Percentiles rank a stretch among this genome's conserved stretches.
Conservation (phyloP, 2,113 vertebrate genomes). For the Noctilio leporinus region DNA sequence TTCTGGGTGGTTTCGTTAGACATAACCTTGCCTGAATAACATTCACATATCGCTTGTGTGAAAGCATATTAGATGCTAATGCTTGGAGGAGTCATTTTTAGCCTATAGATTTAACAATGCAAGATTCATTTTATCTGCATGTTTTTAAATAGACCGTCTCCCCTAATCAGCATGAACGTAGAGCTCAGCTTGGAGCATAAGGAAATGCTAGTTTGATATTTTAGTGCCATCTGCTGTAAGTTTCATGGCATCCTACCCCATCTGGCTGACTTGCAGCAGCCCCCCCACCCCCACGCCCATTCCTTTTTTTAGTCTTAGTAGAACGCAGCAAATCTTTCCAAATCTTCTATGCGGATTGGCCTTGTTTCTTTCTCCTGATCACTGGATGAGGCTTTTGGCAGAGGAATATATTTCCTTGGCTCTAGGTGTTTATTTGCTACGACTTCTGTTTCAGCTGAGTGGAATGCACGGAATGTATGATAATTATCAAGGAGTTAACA, state of each 20-base stretch:
- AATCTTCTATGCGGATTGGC: neutral
- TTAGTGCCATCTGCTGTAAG: slow-evolving; percentile 81
- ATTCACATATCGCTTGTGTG: slow-evolving; percentile 33
- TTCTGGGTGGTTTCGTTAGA: slow-evolving; percentile 50
- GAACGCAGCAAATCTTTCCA: slow-evolving; percentile 55
- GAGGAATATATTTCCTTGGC: neutral
- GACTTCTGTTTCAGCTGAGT: neutral
- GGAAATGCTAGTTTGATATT: slow-evolving; percentile 80
- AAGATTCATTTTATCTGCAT: slow-evolving; percentile 53
- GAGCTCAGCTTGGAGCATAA: slow-evolving; percentile 68
- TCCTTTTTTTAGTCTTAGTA: slow-evolving; percentile 50
- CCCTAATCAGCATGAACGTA: slow-evolving; percentile 49
- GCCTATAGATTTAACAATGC: slow-evolving; percentile 52
- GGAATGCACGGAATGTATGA: neutral
- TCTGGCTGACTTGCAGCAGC: slow-evolving; percentile 72
- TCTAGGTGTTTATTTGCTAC: slow-evolving; percentile 22
- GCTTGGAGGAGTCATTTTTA: slow-evolving; percentile 66
- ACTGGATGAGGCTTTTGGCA: neutral
- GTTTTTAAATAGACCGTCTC: slow-evolving; percentile 68
- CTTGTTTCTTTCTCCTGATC: neutral
- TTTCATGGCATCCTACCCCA: slow-evolving; percentile 72
- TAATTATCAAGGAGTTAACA: neutral
- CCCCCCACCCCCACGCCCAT: neutral
- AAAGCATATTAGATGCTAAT: slow-evolving; percentile 56
- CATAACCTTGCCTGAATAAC: slow-evolving; percentile 15